A percentile compares a stretch with the other conserved stretches of the same genome.
phyloP scores from a whole-genome alignment of 2,113 vertebrate species.

The Vimba vimba region DNA sequence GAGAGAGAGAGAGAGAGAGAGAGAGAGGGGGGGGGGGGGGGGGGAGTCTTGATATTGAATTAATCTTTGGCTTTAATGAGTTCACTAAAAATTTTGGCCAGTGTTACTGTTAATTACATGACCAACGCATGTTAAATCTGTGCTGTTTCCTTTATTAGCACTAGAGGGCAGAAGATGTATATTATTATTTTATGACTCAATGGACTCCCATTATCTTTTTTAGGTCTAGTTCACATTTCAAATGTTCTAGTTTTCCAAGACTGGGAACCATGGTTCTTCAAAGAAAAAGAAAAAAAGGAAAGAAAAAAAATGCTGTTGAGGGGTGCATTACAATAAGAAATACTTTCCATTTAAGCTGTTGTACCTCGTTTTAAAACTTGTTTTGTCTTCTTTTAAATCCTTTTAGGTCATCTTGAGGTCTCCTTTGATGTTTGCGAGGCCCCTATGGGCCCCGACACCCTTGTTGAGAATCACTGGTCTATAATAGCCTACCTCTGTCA shows the following conservation, averaged over 20 bases:
- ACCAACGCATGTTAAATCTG: background rate
- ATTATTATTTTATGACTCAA: background rate
- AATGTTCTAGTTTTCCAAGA: too few species aligned
- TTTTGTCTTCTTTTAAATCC: too few species aligned
- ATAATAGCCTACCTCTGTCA: background rate
- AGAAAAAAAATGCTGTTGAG: too few species aligned
- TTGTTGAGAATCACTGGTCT: background rate
- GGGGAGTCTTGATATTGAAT: background rate
- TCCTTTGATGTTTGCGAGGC: background rate
- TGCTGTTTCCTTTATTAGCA: constrained; percentile 45
- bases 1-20: too few species aligned
- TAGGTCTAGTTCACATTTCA: background rate
- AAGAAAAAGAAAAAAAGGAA: too few species aligned
- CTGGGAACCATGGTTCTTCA: too few species aligned
- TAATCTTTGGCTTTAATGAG: background rate
- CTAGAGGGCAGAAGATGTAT: constrained; percentile 67
- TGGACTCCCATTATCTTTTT: background rate
- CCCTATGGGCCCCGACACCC: background rate
- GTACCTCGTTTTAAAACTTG: too few species aligned
- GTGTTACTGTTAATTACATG: background rate
- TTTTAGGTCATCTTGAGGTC: background rate
- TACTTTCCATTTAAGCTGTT: too few species aligned
- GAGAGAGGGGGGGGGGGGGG: too few species aligned
- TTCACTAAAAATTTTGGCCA: background rate
- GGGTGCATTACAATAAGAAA: too few species aligned